Base-by-base conservation (phyloP, 2,113 vertebrate species). In the Hippolais icterina region DNA sequence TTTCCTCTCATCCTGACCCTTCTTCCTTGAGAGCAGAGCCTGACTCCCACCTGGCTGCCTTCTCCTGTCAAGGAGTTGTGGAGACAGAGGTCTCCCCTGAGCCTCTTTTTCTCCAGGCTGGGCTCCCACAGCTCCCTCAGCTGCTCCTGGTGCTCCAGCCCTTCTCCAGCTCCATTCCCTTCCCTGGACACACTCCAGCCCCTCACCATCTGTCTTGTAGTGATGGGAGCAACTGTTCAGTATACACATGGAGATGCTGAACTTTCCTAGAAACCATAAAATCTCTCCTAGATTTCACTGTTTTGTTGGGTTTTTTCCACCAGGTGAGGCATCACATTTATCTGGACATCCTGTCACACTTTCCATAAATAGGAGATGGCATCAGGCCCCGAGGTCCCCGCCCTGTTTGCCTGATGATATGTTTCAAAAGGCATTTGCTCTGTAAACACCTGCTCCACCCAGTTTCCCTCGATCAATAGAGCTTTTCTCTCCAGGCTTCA, bases 241-340 rank as follows among this genome's bases (percentile, higher is more conserved):
- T 12, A 29, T 46, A 29, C 23, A 5, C 21, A 1, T 13, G 15
- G 15, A 17, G 3, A 10, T 24, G 18, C 56, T 42, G 53, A 53
- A 17, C 61, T 92, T 94, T 92, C 88, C 71, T 95, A 86, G 85
- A 96, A 97, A 76, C 21, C 82, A 72, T 19, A 37, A 41, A 79
- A 71, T 37, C 22, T 88, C 66, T 91, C 70, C 84, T 83, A 75
- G 61, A 72, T 85, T 80, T 95, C 50, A 2, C 15, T 1, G 1
- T 1, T 90, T 60, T 35, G 33, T 75, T 75, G 41, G 41, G 6
- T 23, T 1, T n/a, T 66, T 79, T 19, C 23, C 0, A 0, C 27
- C 25, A 29, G 63, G n/a, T 65, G 82, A 86, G 66, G 37, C 61
- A 85, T 22, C 4, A 15, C 35, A 3, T 68, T 71, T 71, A 35